Base-by-base conservation (phyloP, 2,113 vertebrate species). In the Thryonomys swinderianus region DNA sequence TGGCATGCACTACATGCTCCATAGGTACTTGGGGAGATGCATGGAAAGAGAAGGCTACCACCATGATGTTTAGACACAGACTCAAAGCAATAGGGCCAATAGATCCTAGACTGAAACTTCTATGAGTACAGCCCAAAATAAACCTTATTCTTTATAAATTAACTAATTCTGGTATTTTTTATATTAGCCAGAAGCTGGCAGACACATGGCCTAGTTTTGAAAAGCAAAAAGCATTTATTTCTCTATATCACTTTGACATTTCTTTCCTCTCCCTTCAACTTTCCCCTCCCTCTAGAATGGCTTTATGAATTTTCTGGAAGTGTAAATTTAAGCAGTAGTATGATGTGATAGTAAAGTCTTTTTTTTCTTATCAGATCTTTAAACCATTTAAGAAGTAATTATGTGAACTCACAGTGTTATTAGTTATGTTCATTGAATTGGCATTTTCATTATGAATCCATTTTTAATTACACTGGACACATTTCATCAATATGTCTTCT, bases 301-400 rank as follows among this genome's bases (percentile, higher is more conserved):
- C 40, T 90, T 86, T 95, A 87, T 96, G 48, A 91, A 89, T 94
- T 96, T 96, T 88, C 74, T 93, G 48, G 1, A n/a, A 55, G 86
- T 94, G 8, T 87, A 93, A 92, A 81, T 89, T 81, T 94, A 86
- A 91, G 83, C 89, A 95, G 91, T 25, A 87, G 48, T 82, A 7
- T 53, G 84, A 82, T 67, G 85, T 62, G 48, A 95, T 64, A 62
- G 53, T n/a, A 5, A 79, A 93, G 42, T 51, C 48, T 78, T 81
- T 93, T 85, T 93, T 95, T 96, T 37, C 59, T 61, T 93, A 87
- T 96, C 91, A 96, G 91, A 98, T 96, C 64, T 96, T 96, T 96
- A 96, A 61, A 74, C 91, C 96, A 96, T 96, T 97, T 97, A 96
- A 91, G 96, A 98, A 96, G 96, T 97, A 96, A 98, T 98, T 98